Evolutionary conservation across 2,797 vertebrate species (phyloP), one percentile per base, ranked within the genome.

Genomic region (Pseudomugil gertrudae): DNA sequence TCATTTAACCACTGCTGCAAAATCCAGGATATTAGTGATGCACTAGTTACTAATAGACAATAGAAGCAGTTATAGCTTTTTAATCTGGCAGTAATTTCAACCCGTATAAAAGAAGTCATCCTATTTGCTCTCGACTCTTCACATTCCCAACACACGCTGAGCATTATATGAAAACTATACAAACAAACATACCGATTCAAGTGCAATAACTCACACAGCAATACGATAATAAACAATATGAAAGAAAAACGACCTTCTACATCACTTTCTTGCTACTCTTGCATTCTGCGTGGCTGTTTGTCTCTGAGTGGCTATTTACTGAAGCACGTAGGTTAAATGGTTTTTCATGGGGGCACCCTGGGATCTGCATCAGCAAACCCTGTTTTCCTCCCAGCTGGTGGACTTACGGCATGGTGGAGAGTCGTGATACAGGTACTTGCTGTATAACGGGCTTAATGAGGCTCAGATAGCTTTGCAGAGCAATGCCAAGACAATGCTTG

Each of bases 331-430:
- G 89, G 89, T 90, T 89, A 88, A 91, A 92, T 89, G 89, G 78
- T 84, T 91, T 90, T 90, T 91, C 87, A 88, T 87, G 64, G 87
- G 82, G 76, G 81, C 88, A 78, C 87, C 90, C 84, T 84, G 89
- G 90, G 90, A 90, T 91, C 87, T 88, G 87, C 87, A 90, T 92
- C 90, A 91, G 90, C 90, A 91, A 87, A 80, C 75, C 63, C 40
- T 58, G 72, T 80, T 83, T 57, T 68, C 48, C 66, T 81, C 65
- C 73, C 60, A 56, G 76, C 80, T 32, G 9, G 70, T 27, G 67
- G 71, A 77, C 74, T 66, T 30, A 27, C 45, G 67, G 56, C 19
- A 43, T 56, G 57, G 55, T 58, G 80, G 66, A 72, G 72, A 63
- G 74, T 24, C 32, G 66, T 27, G 71, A 74, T 58, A 59, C 60